A percentile compares a stretch with the other conserved stretches of the same genome.
Conservation (phyloP, 2,113 vertebrate genomes). For the Vidua macroura region DNA sequence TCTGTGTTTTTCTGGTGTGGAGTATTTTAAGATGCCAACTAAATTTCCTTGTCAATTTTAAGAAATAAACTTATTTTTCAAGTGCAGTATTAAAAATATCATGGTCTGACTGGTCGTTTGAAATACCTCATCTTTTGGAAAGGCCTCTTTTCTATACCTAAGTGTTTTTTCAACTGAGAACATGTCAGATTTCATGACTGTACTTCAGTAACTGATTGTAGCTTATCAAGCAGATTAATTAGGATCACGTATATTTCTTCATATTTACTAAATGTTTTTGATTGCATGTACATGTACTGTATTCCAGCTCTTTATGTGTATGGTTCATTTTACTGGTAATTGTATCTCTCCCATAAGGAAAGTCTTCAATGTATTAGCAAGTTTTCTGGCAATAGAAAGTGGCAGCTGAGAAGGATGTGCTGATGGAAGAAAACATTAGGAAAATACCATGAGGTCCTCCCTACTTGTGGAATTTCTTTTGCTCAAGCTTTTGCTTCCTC, state of each 20-base stretch:
- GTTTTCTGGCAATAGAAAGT: background rate
- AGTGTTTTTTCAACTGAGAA: too few species aligned
- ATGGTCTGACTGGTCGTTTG: background rate
- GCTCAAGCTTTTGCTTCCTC: background rate
- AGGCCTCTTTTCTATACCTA: background rate
- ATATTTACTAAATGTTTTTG: background rate
- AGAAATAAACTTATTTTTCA: background rate
- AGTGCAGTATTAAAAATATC: background rate
- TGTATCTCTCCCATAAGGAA: background rate
- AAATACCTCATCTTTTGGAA: background rate
- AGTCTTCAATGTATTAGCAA: background rate
- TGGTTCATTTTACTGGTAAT: background rate
- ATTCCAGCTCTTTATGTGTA: background rate
- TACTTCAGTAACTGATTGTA: background rate
- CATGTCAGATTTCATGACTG: background rate
- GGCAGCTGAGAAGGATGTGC: background rate
- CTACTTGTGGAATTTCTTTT: background rate
- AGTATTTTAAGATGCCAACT: background rate
- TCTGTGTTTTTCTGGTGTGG: background rate
- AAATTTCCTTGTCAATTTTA: background rate
- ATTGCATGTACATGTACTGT: background rate
- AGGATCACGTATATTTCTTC: too few species aligned
- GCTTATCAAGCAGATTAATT: background rate
- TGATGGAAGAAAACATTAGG: background rate
- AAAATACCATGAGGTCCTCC: background rate